Base-by-base conservation (phyloP, 2,113 vertebrate species). In the Polypterus bichir region DNA sequence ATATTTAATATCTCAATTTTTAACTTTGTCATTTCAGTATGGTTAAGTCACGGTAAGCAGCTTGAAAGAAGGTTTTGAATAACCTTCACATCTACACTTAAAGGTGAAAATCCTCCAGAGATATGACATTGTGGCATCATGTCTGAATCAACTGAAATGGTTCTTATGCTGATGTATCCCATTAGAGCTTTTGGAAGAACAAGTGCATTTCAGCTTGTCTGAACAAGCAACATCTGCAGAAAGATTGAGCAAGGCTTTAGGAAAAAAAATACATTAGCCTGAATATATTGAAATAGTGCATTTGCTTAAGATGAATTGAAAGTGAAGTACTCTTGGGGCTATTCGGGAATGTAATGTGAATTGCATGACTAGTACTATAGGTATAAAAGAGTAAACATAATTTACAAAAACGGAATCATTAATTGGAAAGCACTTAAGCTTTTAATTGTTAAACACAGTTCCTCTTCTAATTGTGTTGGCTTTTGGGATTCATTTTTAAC, bases 331-430 rank as follows among this genome's bases (percentile, higher is more conserved):
- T 52, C 51, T 52, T 62, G 60, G 54, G 48, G 59, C 53, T 48
- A 48, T 62, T 44, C 57, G 59, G 69, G 65, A 62, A 47, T 65
- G 58, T 59, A 64, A 52, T 52, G 51, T 52, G 51, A 52, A 52
- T 6, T 27, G 27, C 27, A 27, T 27, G 27, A 27, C 27, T 27
- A 27, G 27, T 27, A 27, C 27, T 27, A 27, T 47, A 61, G 66
- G 58, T 54, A 70, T 62, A 49, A 53, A 62, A 11, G 27, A 64
- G 59, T 46, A 69, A 76, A 81, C 71, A 71, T 64, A 64, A 66
- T 65, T 71, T 73, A 69, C 46, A 62, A 58, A 49, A 53, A 63
- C 57, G 64, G 68, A 69, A 57, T 60, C 59, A 73, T 64, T 76
- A 67, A 73, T 60, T 64, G 59, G 65, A 68, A 65, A 68, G 9